Evolutionary conservation across 2,888 invertebrate genomes (phyloP), one percentile per base, ranked within the genome.

Genomic region (Polymixis flavicincta): DNA sequence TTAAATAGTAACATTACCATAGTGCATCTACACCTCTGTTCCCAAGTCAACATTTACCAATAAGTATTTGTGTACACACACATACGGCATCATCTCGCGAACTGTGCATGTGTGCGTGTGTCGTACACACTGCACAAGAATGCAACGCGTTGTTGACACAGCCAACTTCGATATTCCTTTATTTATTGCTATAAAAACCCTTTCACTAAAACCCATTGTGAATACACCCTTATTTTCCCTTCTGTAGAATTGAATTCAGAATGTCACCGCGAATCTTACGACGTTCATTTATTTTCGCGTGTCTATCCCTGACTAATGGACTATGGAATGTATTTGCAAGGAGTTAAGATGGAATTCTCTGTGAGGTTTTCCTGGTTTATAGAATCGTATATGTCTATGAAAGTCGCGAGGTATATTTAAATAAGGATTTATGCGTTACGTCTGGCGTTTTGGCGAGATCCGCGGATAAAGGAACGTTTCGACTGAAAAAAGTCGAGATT

Each of bases 121-220:
- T 92, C 92, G 92, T 91, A 93, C 93, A 94, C 94, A 91, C 92
- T 94, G 94, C 95, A 94, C 95, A 96, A 96, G 96, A 96, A 96
- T 96, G 96, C 96, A 96, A 94, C 93, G 94, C 95, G 95, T 95
- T 96, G 96, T 96, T 96, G 96, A 96, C 96, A 96, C 96, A 95
- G 93, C 94, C 95, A 95, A 94, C 96, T 95, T 95, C 96, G 95
- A 96, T 96, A 96, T 95, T 96, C 95, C 95, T 96, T 96, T 96
- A 96, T 96, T 96, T 96, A 96, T 96, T 94, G 92, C 95, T 95
- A 95, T 95, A 95, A 96, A 96, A 96, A 94, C 95, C 94, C 92
- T 93, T 93, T 90, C 81, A 84, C 80, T 74, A 28, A 45, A 65
- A 48, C 6, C 11, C 83, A 83, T 2, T 32, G 45, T 0, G 92